Base-by-base conservation (phyloP, 2,113 vertebrate species). In the Melanostigma gelatinosum region DNA sequence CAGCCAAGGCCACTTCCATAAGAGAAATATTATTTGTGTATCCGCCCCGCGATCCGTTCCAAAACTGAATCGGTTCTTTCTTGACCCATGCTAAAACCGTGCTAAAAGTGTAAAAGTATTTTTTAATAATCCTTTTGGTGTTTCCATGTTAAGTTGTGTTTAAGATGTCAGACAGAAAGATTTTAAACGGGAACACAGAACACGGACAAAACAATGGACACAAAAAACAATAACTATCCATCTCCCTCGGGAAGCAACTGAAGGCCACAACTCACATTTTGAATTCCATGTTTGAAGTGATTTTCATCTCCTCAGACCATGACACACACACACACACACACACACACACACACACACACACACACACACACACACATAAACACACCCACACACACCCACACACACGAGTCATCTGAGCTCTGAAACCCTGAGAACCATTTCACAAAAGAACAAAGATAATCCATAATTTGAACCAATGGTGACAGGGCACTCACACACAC, bases 381-480 rank as follows among this genome's bases (percentile, higher is more conserved):
- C 42, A 63, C 58, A 58, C 66, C 32, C 2, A 20, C 42, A 66
- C 1, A 54, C 40, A 64, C n/a, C n/a, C 66, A 42, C 2, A 20
- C 42, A 66, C 1, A 54, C 40, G 2, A 54, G 15, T 58, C 29
- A 46, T 62, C 46, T 50, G 70, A 65, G 75, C 9, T 38, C 27
- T 57, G 12, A 77, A 55, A 67, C 27, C 78, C 60, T 57, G 16
- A 57, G 57, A 81, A 85, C 69, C 75, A 52, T 65, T 76, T 44
- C 24, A 62, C 67, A 27, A 58, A 74, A 57, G 64, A 65, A 70
- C 24, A 68, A 70, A 64, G 65, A 75, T 80, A 75, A 84, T 80
- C 72, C 65, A 71, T 71, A 22, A 75, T 75, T 84, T 80, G 58
- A 80, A 52, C 50, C 71, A 58, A 75, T 65, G 22, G 65, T 8